Evolutionary conservation across 2,797 vertebrate species (phyloP).

Genomic region (Sciurus carolinensis): DNA sequence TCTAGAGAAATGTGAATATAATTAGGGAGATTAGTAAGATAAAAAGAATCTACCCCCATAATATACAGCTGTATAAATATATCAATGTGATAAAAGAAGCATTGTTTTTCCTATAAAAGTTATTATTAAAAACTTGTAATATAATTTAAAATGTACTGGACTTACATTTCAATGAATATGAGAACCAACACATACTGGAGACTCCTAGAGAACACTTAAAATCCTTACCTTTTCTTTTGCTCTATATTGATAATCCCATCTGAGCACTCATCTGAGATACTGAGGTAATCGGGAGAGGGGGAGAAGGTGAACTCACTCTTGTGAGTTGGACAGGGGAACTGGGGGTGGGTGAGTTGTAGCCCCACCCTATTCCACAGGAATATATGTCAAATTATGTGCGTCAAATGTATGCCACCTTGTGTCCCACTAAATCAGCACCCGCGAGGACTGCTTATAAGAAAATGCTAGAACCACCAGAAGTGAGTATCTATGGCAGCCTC

Average conservation of each 20-base stretch:
- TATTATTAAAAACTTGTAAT: neutral
- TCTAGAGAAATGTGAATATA: neutral
- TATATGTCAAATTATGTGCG: neutral
- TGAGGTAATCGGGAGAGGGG: neutral
- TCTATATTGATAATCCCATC: slow-evolving; percentile 5
- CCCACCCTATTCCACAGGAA: neutral
- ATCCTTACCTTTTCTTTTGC: slow-evolving; percentile 24
- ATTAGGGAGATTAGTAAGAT: neutral
- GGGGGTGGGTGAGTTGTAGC: neutral
- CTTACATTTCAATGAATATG: neutral
- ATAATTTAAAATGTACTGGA: neutral
- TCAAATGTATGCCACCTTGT: neutral
- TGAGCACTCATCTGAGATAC: neutral
- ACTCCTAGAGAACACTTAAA: neutral
- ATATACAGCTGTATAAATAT: neutral
- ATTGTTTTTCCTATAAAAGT: neutral
- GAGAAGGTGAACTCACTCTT: neutral
- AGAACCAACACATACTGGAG: neutral
- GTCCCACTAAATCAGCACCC: neutral
- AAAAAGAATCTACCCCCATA: neutral
- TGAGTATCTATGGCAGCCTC: neutral
- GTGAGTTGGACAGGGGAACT: neutral
- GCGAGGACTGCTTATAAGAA: neutral
- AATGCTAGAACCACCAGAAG: neutral
- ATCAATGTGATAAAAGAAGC: neutral